These are phyloP conservation scores for Acrobasis consociella DNA, from an alignment of 2,888 invertebrate genomes.

Conservation along the genomic window DNA sequence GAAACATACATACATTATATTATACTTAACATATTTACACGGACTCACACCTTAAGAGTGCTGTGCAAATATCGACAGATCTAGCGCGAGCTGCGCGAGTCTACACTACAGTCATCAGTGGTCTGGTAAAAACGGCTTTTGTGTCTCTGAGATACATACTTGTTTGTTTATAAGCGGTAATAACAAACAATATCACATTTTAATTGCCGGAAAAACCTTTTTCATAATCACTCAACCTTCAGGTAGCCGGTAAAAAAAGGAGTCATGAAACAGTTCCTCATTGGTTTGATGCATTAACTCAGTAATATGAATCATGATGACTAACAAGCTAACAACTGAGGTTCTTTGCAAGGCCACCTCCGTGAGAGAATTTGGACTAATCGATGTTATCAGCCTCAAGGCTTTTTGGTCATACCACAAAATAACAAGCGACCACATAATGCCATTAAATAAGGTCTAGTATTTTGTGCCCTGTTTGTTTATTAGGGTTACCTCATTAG, in stretches of 20 bases:
- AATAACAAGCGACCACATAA: background rate
- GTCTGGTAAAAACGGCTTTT: too few relatives aligned
- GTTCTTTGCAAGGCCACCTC: conserved; percentile 38
- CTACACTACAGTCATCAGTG: too few relatives aligned
- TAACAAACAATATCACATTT: conserved; percentile 1
- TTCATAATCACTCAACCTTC: conserved; percentile 25
- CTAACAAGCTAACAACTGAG: conserved; percentile 38
- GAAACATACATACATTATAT: too few relatives aligned
- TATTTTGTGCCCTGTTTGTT: background rate
- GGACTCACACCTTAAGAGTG: too few relatives aligned
- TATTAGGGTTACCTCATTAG: background rate
- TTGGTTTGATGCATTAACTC: conserved; percentile 38
- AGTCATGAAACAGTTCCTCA: conserved; percentile 37
- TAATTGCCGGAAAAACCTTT: conserved; percentile 13
- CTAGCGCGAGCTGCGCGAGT: too few relatives aligned
- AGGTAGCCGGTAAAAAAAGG: conserved; percentile 23
- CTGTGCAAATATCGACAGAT: too few relatives aligned
- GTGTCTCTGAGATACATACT: too few relatives aligned
- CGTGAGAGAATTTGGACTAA: conserved; percentile 37
- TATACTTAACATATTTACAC: too few relatives aligned
- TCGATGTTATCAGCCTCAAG: conserved; percentile 37
- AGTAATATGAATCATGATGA: conserved; percentile 56
- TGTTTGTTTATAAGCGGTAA: too few relatives aligned
- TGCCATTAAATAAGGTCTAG: background rate
- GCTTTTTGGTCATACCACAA: conserved; percentile 22